These are phyloP conservation scores for Coelopa frigida DNA, from an alignment of 1,140 invertebrate species.

Conservation along the genomic window DNA sequence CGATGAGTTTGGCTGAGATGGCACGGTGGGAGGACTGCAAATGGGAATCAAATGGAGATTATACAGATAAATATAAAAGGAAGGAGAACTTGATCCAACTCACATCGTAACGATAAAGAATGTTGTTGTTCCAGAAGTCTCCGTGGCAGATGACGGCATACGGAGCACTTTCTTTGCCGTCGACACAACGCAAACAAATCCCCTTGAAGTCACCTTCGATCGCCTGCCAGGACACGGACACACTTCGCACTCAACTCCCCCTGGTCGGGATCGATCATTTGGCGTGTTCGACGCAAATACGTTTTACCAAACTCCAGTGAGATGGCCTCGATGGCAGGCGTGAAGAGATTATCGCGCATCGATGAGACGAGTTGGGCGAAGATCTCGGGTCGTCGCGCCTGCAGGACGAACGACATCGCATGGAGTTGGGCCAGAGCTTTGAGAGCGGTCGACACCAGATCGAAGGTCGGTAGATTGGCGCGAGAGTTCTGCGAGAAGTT, in stretches of 20 bases:
- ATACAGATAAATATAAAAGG: neutral
- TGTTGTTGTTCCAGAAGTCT: conserved; percentile 34
- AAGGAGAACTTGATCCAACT: neutral
- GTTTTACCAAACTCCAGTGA: conserved; percentile 28
- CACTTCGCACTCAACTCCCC: neutral
- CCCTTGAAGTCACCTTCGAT: conserved; percentile 22
- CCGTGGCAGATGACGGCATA: conserved; percentile 30
- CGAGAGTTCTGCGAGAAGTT: conserved; percentile 18
- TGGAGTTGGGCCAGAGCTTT: conserved; percentile 24
- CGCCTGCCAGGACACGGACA: conserved; percentile 13
- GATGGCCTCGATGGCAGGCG: conserved; percentile 18
- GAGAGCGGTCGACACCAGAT: conserved; percentile 20
- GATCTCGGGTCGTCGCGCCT: conserved; percentile 12
- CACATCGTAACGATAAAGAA: conserved; percentile 26
- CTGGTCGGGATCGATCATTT: conserved; percentile 15
- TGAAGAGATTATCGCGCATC: conserved; percentile 27
- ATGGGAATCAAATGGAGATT: conserved; percentile 3
- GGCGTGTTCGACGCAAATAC: conserved; percentile 16
- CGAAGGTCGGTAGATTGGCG: conserved; percentile 20
- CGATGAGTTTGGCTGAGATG: conserved; percentile 43
- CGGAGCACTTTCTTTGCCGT: conserved; percentile 16
- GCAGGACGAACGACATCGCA: conserved; percentile 25
- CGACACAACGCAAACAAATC: conserved; percentile 18
- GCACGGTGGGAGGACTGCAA: conserved; percentile 10
- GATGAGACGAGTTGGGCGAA: conserved; percentile 15